A percentile compares a stretch with the other conserved stretches of the same genome.
These are phyloP conservation scores for Sinosuthora webbiana DNA, from an alignment of 2,113 vertebrate species.

Conservation along the genomic window DNA sequence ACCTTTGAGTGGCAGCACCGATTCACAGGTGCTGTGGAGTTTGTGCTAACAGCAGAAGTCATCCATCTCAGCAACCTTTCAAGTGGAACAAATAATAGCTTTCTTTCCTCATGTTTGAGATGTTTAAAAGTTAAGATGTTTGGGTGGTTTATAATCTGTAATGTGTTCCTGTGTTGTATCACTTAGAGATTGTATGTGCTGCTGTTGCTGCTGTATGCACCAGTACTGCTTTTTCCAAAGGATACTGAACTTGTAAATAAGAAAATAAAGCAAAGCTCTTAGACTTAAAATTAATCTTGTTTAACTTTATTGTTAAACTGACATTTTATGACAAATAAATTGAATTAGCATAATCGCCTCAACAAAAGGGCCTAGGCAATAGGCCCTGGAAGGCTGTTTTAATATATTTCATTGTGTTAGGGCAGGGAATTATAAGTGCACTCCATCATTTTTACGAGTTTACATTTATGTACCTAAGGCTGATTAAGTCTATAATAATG, in stretches of 20 bases:
- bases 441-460: background rate
- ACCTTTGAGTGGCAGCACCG: background rate
- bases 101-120: background rate
- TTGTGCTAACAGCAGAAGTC: background rate
- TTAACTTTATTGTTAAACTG: background rate
- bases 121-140: background rate
- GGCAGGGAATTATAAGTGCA: background rate
- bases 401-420: background rate
- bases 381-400: background rate
- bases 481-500: constrained; percentile 15
- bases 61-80: background rate
- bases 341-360: background rate
- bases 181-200: background rate
- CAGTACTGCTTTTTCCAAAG: background rate
- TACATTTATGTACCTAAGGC: constrained; percentile 1
- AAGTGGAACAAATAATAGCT: background rate
- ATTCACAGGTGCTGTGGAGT: background rate
- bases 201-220: background rate
- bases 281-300: background rate
- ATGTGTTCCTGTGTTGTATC: background rate
- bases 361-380: background rate
- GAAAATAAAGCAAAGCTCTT: background rate
- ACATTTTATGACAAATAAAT: background rate
- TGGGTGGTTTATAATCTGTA: background rate
- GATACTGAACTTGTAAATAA: background rate